Evolutionary conservation across 2,113 vertebrate species (phyloP).

Genomic region (Excalfactoria chinensis): DNA sequence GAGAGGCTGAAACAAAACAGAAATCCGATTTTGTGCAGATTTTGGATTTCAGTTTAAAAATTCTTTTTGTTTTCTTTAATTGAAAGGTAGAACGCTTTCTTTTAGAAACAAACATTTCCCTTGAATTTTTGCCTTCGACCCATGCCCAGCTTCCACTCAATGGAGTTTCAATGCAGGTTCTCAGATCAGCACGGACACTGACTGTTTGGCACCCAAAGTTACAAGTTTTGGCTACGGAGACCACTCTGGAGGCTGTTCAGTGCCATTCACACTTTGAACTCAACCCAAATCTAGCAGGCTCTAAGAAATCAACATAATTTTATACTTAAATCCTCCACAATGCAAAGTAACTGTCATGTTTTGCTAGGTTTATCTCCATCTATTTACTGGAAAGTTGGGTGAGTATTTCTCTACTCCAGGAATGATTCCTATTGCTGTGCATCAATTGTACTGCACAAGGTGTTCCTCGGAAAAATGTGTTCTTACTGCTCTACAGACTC

Average conservation of each 20-base stretch:
- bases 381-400: not conserved
- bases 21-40: not conserved
- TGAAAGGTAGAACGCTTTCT: not conserved
- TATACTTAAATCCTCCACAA: not conserved
- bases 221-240: not conserved
- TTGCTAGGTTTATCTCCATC: not conserved
- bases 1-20: not conserved
- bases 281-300: not conserved
- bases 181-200: not conserved
- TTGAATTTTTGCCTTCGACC: not conserved
- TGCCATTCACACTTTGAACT: not conserved
- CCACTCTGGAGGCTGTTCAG: not conserved
- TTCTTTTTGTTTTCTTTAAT: not conserved
- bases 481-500: not conserved
- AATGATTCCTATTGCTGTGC: not conserved
- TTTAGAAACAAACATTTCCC: not conserved
- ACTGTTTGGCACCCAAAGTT: not conserved
- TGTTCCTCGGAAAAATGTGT: not conserved
- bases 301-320: not conserved
- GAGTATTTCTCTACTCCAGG: not conserved
- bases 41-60: not conserved
- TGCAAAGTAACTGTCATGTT: not conserved
- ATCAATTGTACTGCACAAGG: fast-evolving
- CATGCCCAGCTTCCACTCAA: not conserved
- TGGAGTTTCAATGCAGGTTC: not conserved